Percentiles rank a stretch among this genome's conserved stretches.
phyloP scores from a whole-genome alignment of 1,140 invertebrate genomes.

The Drosophila watanabei region DNA sequence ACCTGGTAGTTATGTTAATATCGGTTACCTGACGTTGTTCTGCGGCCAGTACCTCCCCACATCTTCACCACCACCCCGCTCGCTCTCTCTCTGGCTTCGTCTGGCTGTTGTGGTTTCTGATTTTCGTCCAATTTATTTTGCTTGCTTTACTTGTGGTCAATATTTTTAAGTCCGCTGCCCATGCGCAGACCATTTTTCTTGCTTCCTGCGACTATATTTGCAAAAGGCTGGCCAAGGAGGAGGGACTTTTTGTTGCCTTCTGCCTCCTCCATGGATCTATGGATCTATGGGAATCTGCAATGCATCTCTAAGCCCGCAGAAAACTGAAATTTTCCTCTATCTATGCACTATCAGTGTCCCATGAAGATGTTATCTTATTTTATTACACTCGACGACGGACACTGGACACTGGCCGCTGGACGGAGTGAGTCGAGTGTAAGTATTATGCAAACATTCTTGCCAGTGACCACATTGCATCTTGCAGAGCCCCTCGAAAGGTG shows the following conservation, averaged over 20 bases:
- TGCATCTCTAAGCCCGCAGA: constrained; percentile 41
- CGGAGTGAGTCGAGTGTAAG: constrained; percentile 18
- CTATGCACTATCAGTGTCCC: constrained; percentile 48
- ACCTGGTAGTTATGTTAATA: constrained; percentile 79
- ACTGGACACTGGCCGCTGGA: constrained; percentile 1
- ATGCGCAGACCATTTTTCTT: constrained; percentile 46
- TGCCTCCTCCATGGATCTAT: constrained; percentile 8
- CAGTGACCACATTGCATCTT: constrained; percentile 11
- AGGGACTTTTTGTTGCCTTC: not conserved
- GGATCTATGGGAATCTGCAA: constrained; percentile 41
- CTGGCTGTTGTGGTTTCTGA: constrained; percentile 37
- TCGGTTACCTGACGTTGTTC: constrained; percentile 54
- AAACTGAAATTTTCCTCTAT: constrained; percentile 34
- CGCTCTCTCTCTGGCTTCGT: not conserved
- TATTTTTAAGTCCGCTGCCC: constrained; percentile 42
- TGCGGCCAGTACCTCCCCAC: constrained; percentile 7
- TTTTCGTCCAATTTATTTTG: constrained; percentile 59
- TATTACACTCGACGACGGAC: constrained; percentile 28
- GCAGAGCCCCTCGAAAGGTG: not conserved
- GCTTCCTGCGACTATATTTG: constrained; percentile 48
- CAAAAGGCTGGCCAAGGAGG: constrained; percentile 11
- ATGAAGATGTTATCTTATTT: constrained; percentile 52
- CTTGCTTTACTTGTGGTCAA: constrained; percentile 51
- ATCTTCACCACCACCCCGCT: not conserved
- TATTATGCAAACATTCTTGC: constrained; percentile 36